phyloP scores from a whole-genome alignment of 2,888 invertebrate genomes.

The Drosophila buzzatii region DNA sequence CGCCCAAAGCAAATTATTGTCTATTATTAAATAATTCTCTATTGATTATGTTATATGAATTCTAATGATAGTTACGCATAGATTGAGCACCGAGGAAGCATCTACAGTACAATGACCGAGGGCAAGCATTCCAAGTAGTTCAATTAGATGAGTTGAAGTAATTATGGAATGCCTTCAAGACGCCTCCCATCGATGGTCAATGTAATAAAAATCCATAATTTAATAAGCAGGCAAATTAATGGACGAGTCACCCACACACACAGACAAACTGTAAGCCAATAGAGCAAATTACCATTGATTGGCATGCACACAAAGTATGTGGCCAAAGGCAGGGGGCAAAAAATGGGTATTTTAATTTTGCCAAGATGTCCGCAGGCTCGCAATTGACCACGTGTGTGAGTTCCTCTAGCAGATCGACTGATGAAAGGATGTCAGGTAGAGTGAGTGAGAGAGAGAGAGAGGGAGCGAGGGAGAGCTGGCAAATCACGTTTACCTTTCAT shows the following conservation, averaged over 20 bases:
- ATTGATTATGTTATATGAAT: slow-evolving; percentile 2
- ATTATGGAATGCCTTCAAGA: slow-evolving; percentile 36
- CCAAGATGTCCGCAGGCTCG: slow-evolving; percentile 46
- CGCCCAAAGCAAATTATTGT: neutral
- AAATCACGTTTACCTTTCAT: slow-evolving; percentile 72
- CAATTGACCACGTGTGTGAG: neutral
- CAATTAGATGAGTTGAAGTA: slow-evolving; percentile 60
- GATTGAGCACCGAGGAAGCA: neutral
- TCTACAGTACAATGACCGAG: slow-evolving; percentile 3
- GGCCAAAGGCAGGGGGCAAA: neutral
- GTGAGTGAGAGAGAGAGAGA: too few relatives aligned
- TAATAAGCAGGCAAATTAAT: slow-evolving; percentile 71
- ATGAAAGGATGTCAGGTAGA: slow-evolving; percentile 38
- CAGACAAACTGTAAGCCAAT: slow-evolving; percentile 11
- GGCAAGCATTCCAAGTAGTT: slow-evolving; percentile 16
- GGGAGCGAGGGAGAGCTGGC: slow-evolving; percentile 23
- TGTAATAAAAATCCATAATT: slow-evolving; percentile 63
- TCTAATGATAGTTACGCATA: neutral
- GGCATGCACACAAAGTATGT: slow-evolving; percentile 42
- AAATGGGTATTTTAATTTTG: slow-evolving; percentile 57
- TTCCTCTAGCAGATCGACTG: slow-evolving; percentile 4
- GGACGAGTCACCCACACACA: neutral
- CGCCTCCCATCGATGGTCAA: slow-evolving; percentile 24
- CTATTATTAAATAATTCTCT: neutral
- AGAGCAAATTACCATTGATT: slow-evolving; percentile 45